These are phyloP conservation scores for Mercenaria mercenaria DNA, from an alignment of 1,140 invertebrate species.

Conservation along the genomic window DNA sequence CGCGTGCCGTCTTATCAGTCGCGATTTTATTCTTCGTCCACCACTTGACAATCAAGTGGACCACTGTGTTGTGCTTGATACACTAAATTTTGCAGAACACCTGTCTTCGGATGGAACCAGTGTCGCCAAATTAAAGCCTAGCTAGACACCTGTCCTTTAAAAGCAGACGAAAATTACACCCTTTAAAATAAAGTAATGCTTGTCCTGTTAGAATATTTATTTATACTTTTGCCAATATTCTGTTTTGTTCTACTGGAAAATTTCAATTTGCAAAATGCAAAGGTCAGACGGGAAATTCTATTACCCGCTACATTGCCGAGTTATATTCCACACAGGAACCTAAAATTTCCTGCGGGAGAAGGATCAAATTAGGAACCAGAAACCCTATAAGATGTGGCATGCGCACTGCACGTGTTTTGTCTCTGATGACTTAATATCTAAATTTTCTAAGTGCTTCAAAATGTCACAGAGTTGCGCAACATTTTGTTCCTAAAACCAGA, in stretches of 20 bases:
- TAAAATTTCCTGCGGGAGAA: neutral
- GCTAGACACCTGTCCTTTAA: neutral
- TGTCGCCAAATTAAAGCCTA: neutral
- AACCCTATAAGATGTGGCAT: slow-evolving; percentile 18
- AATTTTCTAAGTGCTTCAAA: slow-evolving; percentile 41
- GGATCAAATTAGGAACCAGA: slow-evolving; percentile 33
- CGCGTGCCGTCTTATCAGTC: slow-evolving; percentile 52
- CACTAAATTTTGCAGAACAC: neutral
- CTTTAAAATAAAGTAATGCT: no score
- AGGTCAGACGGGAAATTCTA: slow-evolving; percentile 24
- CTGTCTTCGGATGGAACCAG: neutral
- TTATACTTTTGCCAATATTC: no score
- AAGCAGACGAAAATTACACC: no score
- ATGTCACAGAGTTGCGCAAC: slow-evolving; percentile 29
- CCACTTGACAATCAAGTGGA: slow-evolving; percentile 45
- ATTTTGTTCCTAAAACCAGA: neutral
- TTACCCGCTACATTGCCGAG: neutral
- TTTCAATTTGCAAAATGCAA: neutral
- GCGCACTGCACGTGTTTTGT: neutral
- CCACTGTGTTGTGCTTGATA: neutral
- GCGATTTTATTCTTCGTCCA: slow-evolving; percentile 18
- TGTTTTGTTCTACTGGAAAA: no score
- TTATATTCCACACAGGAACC: slow-evolving; percentile 19
- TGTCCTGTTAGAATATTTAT: no score
- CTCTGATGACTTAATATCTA: slow-evolving; percentile 5